phyloP scores from a whole-genome alignment of 2,113 vertebrate genomes.

The Uria lomvia region DNA sequence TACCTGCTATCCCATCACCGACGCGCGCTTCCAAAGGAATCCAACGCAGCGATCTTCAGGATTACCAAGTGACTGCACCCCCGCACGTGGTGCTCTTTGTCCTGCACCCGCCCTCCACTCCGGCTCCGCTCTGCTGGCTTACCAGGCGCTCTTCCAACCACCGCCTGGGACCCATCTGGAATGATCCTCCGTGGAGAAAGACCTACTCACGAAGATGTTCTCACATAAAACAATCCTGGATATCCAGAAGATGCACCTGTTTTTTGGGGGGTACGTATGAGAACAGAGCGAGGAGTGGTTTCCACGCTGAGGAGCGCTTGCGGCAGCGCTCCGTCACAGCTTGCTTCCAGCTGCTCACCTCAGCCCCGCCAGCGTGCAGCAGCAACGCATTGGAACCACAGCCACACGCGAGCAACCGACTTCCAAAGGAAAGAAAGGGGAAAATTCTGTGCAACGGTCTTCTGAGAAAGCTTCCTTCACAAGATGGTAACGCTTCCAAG shows the following conservation, averaged over 20 bases:
- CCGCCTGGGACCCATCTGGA: background rate
- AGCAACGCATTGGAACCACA: background rate
- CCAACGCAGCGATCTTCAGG: rapidly evolving
- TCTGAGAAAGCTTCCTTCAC: background rate
- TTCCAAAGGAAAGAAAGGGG: background rate
- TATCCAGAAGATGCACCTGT: background rate
- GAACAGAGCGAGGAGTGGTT: background rate
- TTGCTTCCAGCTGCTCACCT: background rate
- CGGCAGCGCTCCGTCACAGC: background rate
- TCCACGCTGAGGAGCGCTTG: background rate
- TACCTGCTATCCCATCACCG: background rate
- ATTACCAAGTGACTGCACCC: background rate
- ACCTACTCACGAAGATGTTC: background rate
- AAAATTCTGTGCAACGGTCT: background rate
- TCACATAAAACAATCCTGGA: background rate
- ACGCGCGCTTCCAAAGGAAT: background rate
- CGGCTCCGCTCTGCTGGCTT: background rate
- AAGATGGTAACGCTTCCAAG: background rate
- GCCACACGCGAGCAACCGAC: background rate
- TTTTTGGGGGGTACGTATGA: rapidly evolving
- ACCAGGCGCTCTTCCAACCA: background rate
- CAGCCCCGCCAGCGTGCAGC: background rate
- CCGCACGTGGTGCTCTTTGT: background rate
- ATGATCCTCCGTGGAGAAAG: background rate
- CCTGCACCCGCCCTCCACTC: background rate